These are phyloP conservation scores for Vanessa tameamea DNA, from an alignment of 1,140 invertebrate genomes.

Conservation along the genomic window DNA sequence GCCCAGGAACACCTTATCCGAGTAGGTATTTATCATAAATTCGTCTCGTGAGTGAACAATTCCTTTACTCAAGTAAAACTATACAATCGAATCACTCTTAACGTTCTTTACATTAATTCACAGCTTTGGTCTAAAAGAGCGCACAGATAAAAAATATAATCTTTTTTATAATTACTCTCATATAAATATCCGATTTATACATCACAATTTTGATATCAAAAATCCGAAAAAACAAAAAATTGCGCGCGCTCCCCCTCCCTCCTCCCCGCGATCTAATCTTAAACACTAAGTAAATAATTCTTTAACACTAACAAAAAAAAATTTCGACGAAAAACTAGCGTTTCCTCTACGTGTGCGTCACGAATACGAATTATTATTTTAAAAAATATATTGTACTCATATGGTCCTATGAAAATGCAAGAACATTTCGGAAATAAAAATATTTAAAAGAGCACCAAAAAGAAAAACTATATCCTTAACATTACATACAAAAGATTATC, in stretches of 20 bases:
- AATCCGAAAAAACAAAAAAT: conserved; percentile 30
- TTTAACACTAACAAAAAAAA: conserved; percentile 27
- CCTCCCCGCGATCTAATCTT: conserved; percentile 50
- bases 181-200: conserved; percentile 45
- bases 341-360: conserved; percentile 32
- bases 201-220: conserved; percentile 43
- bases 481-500: too few species aligned
- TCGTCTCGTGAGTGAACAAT: conserved; percentile 8
- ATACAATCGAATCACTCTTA: conserved; percentile 19
- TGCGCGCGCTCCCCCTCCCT: conserved; percentile 52
- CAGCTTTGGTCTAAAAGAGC: conserved; percentile 76
- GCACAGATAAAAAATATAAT: conserved; percentile 59
- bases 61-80: conserved; percentile 15
- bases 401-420: conserved; percentile 48
- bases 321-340: conserved; percentile 27
- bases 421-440: conserved; percentile 46
- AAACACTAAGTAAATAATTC: conserved; percentile 18
- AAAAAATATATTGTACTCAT: conserved; percentile 36
- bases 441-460: conserved; percentile 50
- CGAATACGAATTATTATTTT: too few species aligned
- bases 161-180: conserved; percentile 43
- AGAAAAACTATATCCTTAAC: conserved; percentile 29
- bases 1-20: too few species aligned
- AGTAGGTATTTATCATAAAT: not conserved
- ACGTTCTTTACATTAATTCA: conserved; percentile 62